Evolutionary conservation across 2,888 invertebrate genomes (phyloP).

Genomic region (Meghimatium bilineatum): DNA sequence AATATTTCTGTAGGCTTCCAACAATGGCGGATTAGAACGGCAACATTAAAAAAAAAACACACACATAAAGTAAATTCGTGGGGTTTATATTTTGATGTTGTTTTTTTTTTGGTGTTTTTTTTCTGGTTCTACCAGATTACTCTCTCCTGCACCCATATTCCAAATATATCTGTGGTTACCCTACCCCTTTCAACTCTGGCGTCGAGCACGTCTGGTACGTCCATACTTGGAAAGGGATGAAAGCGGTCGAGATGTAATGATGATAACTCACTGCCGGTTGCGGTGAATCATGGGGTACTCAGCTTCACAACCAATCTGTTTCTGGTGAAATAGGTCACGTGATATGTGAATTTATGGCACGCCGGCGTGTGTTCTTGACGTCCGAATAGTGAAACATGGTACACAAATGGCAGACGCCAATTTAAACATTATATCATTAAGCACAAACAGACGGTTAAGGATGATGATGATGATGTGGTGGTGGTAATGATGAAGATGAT

Average conservation of each 20-base stretch:
- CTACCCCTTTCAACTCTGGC: neutral
- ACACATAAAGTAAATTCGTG: neutral
- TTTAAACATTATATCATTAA: too few relatives aligned
- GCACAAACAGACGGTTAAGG: too few relatives aligned
- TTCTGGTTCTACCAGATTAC: neutral
- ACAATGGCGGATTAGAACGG: neutral
- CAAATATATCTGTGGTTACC: neutral
- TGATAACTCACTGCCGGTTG: constrained; percentile 9
- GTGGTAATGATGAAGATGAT: too few relatives aligned
- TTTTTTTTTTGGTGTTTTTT: too few relatives aligned
- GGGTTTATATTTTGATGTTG: neutral
- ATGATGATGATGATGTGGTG: too few relatives aligned
- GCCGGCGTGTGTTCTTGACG: neutral
- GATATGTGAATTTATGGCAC: neutral
- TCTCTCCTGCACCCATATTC: neutral
- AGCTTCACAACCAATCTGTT: neutral
- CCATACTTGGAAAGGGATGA: constrained; percentile 25
- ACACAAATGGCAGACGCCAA: too few relatives aligned
- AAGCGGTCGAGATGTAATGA: neutral
- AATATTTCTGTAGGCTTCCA: neutral
- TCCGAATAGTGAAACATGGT: too few relatives aligned
- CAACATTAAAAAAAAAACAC: too few relatives aligned
- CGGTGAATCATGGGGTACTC: constrained; percentile 29
- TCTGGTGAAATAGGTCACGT: neutral
- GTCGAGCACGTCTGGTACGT: neutral